phyloP scores from a whole-genome alignment of 2,888 invertebrate species.

The Germaria angustata region DNA sequence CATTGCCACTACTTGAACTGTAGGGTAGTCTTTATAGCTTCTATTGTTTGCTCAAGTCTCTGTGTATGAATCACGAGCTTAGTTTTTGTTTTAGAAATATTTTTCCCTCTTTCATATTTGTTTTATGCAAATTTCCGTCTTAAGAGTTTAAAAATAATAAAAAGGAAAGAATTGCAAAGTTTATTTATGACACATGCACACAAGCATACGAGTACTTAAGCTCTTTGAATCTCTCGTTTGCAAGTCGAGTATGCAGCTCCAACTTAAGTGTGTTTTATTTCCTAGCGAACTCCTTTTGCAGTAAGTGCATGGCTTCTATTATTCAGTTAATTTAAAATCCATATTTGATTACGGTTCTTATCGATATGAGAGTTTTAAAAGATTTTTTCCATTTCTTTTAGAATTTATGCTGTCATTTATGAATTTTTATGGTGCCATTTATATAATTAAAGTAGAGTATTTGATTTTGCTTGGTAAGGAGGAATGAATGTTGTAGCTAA shows the following conservation, averaged over 20 bases:
- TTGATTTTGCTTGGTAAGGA: not conserved
- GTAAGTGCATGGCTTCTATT: not conserved
- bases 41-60: constrained; percentile 15
- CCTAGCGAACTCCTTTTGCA: constrained; percentile 12
- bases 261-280: constrained; percentile 36
- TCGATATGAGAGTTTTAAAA: constrained; percentile 16
- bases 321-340: constrained; percentile 55
- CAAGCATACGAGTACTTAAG: not conserved
- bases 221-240: not conserved
- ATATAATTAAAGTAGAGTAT: not conserved
- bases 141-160: constrained; percentile 35
- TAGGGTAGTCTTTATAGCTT: not conserved
- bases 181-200: constrained; percentile 36
- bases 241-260: not conserved
- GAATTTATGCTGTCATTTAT: not conserved
- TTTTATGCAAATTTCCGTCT: constrained; percentile 61
- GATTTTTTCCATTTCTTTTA: not conserved
- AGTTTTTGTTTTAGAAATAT: constrained; percentile 31
- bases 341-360: constrained; percentile 50
- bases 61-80: constrained; percentile 46
- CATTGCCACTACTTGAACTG: not conserved
- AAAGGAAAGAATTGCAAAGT: not conserved
- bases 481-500: too few relatives aligned
- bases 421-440: not conserved
- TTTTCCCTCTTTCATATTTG: constrained; percentile 31